Evolutionary conservation across 2,113 vertebrate genomes (phyloP).

Genomic region (Aythya baeri): DNA sequence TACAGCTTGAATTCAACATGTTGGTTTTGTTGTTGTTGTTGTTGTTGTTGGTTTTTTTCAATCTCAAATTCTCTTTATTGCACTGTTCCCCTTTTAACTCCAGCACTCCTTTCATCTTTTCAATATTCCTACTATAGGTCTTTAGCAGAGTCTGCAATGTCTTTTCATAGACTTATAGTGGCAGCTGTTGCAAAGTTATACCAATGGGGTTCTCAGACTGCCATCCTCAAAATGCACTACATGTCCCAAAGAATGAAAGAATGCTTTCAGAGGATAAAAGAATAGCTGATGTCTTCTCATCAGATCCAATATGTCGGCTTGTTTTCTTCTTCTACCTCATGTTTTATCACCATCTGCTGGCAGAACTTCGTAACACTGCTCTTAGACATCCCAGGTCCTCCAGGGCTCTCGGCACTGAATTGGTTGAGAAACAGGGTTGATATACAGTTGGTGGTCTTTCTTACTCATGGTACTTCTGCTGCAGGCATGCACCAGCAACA

Average conservation of each 20-base stretch:
- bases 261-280: not conserved
- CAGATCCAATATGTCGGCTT: not conserved
- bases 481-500: not conserved
- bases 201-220: not conserved
- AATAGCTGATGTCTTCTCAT: not conserved
- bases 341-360: slow-evolving; percentile 8
- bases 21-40: not conserved
- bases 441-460: not conserved
- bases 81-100: not conserved
- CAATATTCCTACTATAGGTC: not conserved
- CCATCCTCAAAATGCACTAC: not conserved
- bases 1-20: not conserved
- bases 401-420: not conserved
- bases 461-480: not conserved
- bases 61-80: not conserved
- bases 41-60: not conserved
- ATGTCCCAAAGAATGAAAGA: not conserved
- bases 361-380: not conserved
- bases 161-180: not conserved
- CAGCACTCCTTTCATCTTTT: not conserved
- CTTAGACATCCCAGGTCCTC: not conserved
- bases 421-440: not conserved
- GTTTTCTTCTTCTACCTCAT: not conserved
- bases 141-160: not conserved
- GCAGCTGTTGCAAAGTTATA: not conserved